phyloP scores from a whole-genome alignment of 2,888 invertebrate species.

The Ennomos erosarius region DNA sequence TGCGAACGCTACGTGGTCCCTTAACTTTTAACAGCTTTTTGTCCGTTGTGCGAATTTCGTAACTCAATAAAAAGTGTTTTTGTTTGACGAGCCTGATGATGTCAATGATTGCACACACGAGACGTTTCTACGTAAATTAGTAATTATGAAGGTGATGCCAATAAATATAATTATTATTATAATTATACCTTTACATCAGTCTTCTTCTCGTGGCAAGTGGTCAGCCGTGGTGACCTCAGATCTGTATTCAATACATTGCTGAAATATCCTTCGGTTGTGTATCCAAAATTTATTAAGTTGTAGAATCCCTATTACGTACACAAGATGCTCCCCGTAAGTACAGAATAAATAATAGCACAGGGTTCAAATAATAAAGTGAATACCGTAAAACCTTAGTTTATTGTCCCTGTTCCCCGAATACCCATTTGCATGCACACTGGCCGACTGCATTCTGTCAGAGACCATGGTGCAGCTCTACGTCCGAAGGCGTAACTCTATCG shows the following conservation, averaged over 20 bases:
- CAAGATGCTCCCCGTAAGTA: too few relatives aligned
- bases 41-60: conserved; percentile 27
- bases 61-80: conserved; percentile 22
- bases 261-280: too few relatives aligned
- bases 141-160: background rate
- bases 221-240: too few relatives aligned
- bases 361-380: too few relatives aligned
- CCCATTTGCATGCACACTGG: conserved; percentile 10
- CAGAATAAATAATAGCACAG: too few relatives aligned
- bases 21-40: conserved; percentile 27
- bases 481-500: conserved; percentile 19
- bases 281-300: too few relatives aligned
- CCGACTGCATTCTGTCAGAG: conserved; percentile 6
- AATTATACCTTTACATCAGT: too few relatives aligned
- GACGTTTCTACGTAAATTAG: background rate
- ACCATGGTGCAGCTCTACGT: conserved; percentile 8
- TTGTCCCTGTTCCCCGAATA: conserved; percentile 16
- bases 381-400: background rate
- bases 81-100: conserved; percentile 20
- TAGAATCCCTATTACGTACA: too few relatives aligned
- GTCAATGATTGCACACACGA: conserved; percentile 7
- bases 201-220: too few relatives aligned
- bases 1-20: conserved; percentile 19
- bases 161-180: too few relatives aligned
- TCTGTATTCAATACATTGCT: too few relatives aligned